phyloP scores from a whole-genome alignment of 2,888 invertebrate species.

The Allacma fusca region DNA sequence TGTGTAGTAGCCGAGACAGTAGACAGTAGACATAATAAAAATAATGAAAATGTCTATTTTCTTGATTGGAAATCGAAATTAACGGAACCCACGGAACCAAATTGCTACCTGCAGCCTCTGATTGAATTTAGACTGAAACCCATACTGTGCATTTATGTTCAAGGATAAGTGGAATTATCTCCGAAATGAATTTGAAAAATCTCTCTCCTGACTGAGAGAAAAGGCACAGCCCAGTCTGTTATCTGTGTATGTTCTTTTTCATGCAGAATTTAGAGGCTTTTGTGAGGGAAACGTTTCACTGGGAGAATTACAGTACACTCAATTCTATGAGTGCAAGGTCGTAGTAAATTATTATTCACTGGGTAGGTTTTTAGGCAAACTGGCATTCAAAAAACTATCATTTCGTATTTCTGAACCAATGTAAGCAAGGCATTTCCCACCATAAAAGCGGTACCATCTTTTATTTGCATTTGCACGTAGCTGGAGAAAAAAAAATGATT shows the following conservation, averaged over 20 bases:
- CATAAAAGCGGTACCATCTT: too few species aligned
- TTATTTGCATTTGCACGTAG: too few species aligned
- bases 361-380: neutral
- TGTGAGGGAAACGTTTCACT: neutral
- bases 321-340: neutral
- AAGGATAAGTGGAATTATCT: slow-evolving; percentile 8
- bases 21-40: slow-evolving; percentile 2
- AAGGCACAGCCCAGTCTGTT: neutral
- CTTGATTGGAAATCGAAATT: slow-evolving; percentile 10
- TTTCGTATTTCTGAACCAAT: neutral
- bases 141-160: neutral
- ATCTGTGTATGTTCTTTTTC: neutral
- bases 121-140: slow-evolving; percentile 7
- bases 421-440: too few species aligned
- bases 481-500: too few species aligned
- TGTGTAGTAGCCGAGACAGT: neutral
- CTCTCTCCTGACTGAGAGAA: neutral
- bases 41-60: slow-evolving; percentile 22
- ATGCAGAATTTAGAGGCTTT: neutral
- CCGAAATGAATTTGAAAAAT: neutral
- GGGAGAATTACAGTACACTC: neutral
- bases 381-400: neutral
- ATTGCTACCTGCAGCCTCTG: slow-evolving; percentile 9
- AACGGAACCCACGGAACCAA: neutral
- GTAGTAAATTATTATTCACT: slow-evolving; percentile 6